Conservation (phyloP, 2,797 vertebrate species). For the Xyrichtys novacula region DNA sequence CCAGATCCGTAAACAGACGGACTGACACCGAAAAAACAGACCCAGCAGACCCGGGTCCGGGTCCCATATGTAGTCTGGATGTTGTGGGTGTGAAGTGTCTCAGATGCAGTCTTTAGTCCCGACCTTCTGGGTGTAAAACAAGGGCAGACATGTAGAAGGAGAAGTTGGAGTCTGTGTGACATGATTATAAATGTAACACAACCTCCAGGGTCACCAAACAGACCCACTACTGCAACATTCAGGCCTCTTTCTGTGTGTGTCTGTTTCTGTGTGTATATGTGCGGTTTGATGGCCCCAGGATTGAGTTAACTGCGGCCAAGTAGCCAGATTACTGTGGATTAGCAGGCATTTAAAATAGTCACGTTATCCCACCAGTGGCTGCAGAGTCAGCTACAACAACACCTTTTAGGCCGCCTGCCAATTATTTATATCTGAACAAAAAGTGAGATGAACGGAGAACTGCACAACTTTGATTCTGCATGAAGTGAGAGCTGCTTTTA, state of each 20-base stretch:
- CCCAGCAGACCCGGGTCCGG: constrained; percentile 19
- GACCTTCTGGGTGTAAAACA: constrained; percentile 62
- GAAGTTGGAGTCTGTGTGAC: constrained; percentile 44
- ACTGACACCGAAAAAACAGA: constrained; percentile 19
- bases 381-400: constrained; percentile 70
- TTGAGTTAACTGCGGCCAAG: constrained; percentile 83
- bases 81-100: background rate
- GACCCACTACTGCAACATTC: constrained; percentile 15
- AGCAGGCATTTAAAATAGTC: constrained; percentile 83
- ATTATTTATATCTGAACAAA: constrained; percentile 31
- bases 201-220: constrained; percentile 30
- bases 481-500: constrained; percentile 1
- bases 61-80: background rate
- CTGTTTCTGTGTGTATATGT: background rate
- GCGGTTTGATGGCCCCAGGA: constrained; percentile 57
- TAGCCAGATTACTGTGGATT: constrained; percentile 85
- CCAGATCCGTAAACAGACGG: constrained; percentile 65
- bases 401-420: constrained; percentile 51
- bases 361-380: constrained; percentile 79
- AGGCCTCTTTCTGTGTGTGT: constrained; percentile 2
- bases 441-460: background rate
- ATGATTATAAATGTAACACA: constrained; percentile 42
- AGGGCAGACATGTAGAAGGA: constrained; percentile 41
- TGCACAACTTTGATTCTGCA: background rate
- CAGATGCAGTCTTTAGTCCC: constrained; percentile 27